Evolutionary conservation across 2,888 invertebrate genomes (phyloP).

Genomic region (Leucophora obtusa): DNA sequence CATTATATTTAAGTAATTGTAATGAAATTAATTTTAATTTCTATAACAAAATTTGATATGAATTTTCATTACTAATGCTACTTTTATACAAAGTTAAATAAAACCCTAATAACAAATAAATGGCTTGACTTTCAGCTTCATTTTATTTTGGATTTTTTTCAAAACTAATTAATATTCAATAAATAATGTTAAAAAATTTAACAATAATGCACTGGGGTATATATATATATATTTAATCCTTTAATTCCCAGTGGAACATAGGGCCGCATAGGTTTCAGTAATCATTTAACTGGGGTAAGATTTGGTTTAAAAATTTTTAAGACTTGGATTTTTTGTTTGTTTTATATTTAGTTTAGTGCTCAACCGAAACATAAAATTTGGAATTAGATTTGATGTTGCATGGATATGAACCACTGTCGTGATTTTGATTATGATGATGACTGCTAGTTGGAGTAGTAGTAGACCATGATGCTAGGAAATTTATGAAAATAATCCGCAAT

Average conservation of each 20-base stretch:
- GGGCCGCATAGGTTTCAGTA: no score
- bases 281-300: conserved; percentile 51
- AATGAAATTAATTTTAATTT: no score
- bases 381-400: conserved; percentile 78
- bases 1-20: no score
- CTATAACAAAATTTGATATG: no score
- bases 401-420: conserved; percentile 73
- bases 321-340: conserved; percentile 20
- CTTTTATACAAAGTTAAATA: no score
- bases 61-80: no score
- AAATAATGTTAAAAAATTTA: conserved; percentile 47
- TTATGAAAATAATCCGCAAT: no score
- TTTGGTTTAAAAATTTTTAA: conserved; percentile 41
- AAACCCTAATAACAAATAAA: no score
- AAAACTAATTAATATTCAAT: conserved; percentile 32
- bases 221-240: no score
- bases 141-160: conserved; percentile 11
- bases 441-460: conserved; percentile 54
- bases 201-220: conserved; percentile 27
- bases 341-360: conserved; percentile 68
- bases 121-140: conserved; percentile 44
- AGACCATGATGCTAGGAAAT: conserved; percentile 77
- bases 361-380: conserved; percentile 78
- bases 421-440: conserved; percentile 63
- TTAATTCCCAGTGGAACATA: no score